Conservation (phyloP, 2,797 vertebrate genomes). For the Hafferia zeledoni region DNA sequence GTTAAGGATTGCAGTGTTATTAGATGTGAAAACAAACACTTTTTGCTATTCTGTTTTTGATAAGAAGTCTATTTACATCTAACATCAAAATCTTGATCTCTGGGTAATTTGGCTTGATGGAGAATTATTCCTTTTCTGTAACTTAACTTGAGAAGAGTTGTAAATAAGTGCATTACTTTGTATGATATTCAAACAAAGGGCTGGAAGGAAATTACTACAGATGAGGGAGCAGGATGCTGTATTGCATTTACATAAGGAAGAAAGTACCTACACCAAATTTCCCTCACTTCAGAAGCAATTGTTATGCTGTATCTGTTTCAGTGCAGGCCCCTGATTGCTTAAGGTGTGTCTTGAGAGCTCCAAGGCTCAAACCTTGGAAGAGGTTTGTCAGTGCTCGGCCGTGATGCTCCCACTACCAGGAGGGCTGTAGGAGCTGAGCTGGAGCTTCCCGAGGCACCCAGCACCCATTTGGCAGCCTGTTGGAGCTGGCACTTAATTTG, state of each 20-base stretch:
- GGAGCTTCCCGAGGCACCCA: not conserved
- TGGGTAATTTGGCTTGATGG: not conserved
- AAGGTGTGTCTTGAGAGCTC: not conserved
- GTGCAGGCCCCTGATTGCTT: not conserved
- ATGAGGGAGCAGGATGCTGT: not conserved
- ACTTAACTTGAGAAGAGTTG: not conserved
- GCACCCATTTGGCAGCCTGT: not conserved
- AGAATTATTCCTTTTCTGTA: not conserved
- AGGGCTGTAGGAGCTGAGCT: not conserved
- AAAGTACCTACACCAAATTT: not conserved
- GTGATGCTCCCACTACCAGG: fast-evolving
- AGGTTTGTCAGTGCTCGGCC: not conserved
- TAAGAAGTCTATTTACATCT: not conserved
- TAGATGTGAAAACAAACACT: slow-evolving; percentile 3
- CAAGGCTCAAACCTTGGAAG: not conserved
- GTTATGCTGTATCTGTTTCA: not conserved
- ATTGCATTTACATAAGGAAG: fast-evolving
- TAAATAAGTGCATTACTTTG: not conserved
- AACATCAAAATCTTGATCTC: not conserved
- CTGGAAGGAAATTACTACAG: not conserved
- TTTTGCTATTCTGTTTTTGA: not conserved
- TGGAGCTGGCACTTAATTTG: not conserved
- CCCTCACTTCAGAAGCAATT: not conserved
- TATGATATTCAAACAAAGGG: not conserved
- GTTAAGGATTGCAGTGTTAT: not conserved